Percentiles rank a stretch among this genome's conserved stretches.
Conservation (phyloP, 35 echinoderm and acorn worm species). For the Holothuria glaberrima region DNA sequence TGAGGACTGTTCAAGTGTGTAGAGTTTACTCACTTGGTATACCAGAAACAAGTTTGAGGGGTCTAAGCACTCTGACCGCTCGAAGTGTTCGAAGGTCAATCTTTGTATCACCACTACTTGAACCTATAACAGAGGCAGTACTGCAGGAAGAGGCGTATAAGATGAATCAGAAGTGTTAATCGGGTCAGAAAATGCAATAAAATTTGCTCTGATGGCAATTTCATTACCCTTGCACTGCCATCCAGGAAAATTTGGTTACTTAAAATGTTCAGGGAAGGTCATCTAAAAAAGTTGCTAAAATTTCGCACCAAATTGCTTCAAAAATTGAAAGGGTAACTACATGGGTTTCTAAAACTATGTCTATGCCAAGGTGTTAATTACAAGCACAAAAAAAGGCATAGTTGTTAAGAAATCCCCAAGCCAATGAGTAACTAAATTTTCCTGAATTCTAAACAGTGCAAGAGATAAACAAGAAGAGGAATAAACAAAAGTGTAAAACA, state of each 20-base stretch:
- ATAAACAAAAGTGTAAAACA: constrained; percentile 20
- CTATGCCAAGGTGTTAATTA: too few relatives aligned
- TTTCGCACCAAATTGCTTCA: too few relatives aligned
- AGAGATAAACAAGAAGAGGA: background rate
- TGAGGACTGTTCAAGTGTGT: constrained; percentile 44
- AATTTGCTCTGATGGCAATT: too few relatives aligned
- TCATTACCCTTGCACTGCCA: too few relatives aligned
- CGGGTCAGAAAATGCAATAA: constrained; percentile 27
- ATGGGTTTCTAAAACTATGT: too few relatives aligned
- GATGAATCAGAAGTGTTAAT: constrained; percentile 57
- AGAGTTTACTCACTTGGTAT: constrained; percentile 98
- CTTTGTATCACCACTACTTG: constrained; percentile 49
- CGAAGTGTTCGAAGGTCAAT: constrained; percentile 93
- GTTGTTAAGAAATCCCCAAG: too few relatives aligned
- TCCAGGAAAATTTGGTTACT: too few relatives aligned
- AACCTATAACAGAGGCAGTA: constrained; percentile 62
- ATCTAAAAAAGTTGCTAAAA: too few relatives aligned
- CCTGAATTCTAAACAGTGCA: background rate
- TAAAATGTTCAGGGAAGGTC: too few relatives aligned
- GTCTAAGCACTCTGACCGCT: constrained; percentile 97
- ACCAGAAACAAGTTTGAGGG: constrained; percentile 99
- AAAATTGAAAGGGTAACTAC: too few relatives aligned
- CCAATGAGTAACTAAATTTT: constrained; percentile 13
- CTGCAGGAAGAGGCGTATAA: constrained; percentile 56
- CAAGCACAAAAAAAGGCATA: too few relatives aligned